Evolutionary conservation across 2,888 invertebrate species (phyloP).

Genomic region (Epistrophe grossulariae): DNA sequence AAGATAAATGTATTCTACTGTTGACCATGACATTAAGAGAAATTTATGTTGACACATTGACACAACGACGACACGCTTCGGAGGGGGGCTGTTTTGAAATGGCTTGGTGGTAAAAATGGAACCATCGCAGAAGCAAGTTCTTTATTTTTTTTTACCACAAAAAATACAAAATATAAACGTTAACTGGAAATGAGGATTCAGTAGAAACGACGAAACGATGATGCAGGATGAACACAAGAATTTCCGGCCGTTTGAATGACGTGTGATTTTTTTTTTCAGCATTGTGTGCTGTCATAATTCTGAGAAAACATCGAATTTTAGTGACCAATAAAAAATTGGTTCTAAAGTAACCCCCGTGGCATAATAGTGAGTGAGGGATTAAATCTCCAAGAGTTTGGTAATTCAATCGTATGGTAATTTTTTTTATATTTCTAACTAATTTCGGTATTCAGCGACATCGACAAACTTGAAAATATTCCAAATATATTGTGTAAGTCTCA

Average conservation of each 20-base stretch:
- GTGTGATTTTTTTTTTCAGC: neutral
- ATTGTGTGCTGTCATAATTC: neutral
- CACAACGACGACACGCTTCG: neutral
- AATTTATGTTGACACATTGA: slow-evolving; percentile 74
- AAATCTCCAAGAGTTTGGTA: no score
- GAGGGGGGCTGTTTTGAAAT: neutral
- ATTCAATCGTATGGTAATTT: no score
- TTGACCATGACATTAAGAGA: slow-evolving; percentile 72
- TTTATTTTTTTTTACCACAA: neutral
- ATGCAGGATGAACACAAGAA: slow-evolving; percentile 54
- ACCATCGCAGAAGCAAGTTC: neutral
- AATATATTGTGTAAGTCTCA: no score
- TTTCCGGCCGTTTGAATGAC: slow-evolving; percentile 46
- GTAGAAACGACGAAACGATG: slow-evolving; percentile 17
- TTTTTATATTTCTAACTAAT: no score
- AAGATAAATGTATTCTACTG: slow-evolving; percentile 72
- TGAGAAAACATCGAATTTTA: neutral
- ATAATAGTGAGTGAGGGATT: no score
- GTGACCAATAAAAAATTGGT: neutral
- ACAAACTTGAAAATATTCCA: no score
- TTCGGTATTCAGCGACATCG: no score
- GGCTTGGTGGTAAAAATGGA: slow-evolving; percentile 4
- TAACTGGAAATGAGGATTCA: slow-evolving; percentile 19
- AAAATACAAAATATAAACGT: neutral
- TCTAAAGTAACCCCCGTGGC: no score